These are phyloP conservation scores for Hydrochoerus hydrochaeris DNA, from an alignment of 2,113 vertebrate species.

Conservation along the genomic window DNA sequence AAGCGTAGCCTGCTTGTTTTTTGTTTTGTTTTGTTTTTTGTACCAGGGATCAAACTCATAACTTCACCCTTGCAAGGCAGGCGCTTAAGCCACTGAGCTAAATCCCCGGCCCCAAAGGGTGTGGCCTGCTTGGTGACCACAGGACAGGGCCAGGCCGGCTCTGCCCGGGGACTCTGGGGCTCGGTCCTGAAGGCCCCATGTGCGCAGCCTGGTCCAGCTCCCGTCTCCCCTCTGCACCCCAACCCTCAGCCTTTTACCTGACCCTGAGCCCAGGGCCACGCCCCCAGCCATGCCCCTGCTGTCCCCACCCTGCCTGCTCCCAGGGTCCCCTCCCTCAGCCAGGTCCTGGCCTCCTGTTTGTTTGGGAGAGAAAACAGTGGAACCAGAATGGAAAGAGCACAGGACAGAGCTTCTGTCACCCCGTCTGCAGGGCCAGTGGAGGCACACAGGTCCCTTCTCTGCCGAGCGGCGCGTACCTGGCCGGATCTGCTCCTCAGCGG, in stretches of 20 bases:
- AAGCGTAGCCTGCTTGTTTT: no score
- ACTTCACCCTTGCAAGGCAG: no score
- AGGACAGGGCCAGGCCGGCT: background rate
- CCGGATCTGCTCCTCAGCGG: no score
- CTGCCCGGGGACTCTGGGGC: background rate
- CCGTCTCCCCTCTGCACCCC: background rate
- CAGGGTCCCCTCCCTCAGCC: background rate
- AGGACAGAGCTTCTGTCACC: no score
- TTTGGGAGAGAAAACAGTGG: slow-evolving; percentile 3
- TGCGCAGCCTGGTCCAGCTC: background rate
- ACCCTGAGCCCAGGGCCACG: background rate
- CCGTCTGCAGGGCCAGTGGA: background rate
- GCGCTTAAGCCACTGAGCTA: no score
- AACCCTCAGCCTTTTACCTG: background rate
- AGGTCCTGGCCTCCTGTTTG: background rate
- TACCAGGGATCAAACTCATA: no score
- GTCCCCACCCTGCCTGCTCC: background rate
- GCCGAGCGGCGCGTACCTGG: background rate
- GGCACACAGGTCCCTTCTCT: background rate
- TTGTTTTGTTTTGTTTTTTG: no score
- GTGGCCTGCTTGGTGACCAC: no score
- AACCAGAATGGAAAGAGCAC: background rate
- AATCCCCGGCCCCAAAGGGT: no score
- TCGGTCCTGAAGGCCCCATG: background rate
- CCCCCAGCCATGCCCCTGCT: background rate